Conservation (phyloP, 2,888 invertebrate species). For the Agrochola lychnidis region DNA sequence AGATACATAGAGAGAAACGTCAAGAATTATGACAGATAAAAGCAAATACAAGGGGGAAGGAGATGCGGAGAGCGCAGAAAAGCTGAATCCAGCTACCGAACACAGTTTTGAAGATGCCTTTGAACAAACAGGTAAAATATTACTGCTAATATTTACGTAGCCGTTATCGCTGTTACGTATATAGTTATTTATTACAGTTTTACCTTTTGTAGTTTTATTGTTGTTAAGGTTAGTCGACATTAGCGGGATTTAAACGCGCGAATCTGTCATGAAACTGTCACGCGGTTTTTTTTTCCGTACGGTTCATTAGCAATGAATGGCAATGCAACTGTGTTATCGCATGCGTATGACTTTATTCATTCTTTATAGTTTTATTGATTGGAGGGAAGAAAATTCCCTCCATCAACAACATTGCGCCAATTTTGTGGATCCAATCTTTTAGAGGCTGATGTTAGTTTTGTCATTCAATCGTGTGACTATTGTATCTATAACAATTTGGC, state of each 20-base stretch:
- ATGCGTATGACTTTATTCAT: neutral
- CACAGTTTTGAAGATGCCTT: constrained; percentile 86
- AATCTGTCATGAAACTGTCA: no score
- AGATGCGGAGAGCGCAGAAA: constrained; percentile 73
- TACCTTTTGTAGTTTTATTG: neutral
- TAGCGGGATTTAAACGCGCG: neutral
- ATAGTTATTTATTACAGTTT: neutral
- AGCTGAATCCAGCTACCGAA: constrained; percentile 69
- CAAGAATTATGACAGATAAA: constrained; percentile 67
- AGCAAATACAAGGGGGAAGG: constrained; percentile 63
- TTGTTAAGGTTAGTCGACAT: constrained; percentile 1
- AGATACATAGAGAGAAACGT: constrained; percentile 1
- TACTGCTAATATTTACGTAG: neutral
- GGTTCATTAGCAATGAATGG: neutral
- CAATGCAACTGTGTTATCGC: neutral
- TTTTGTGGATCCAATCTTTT: neutral
- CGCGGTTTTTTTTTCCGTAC: no score
- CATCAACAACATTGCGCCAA: neutral
- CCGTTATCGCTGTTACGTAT: neutral
- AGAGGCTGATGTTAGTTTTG: neutral
- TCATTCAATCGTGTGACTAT: neutral
- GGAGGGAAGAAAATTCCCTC: neutral
- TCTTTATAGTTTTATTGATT: neutral
- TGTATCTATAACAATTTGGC: neutral
- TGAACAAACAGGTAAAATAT: constrained; percentile 81